Percentiles rank a stretch among this genome's conserved stretches.
These are phyloP conservation scores for Dasypogon diadema DNA, from an alignment of 2,888 invertebrate species.

Conservation along the genomic window DNA sequence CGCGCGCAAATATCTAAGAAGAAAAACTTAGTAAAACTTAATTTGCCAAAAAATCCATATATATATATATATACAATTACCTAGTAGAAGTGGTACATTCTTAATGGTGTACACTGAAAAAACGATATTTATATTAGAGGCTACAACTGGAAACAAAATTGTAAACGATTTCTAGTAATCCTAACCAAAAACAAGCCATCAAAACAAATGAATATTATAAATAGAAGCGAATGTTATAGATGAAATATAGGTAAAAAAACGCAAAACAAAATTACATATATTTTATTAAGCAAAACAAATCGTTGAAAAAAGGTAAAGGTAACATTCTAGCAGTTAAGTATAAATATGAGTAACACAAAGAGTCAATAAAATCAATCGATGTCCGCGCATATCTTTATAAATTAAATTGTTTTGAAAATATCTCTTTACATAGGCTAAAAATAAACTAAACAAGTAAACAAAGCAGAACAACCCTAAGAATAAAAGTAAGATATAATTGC, in stretches of 20 bases:
- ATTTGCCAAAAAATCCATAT: constrained; percentile 28
- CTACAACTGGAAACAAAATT: constrained; percentile 7
- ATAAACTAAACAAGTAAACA: constrained; percentile 3
- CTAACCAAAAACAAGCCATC: constrained; percentile 2
- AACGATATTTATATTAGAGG: constrained; percentile 16
- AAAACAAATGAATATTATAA: constrained; percentile 14
- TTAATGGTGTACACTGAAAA: constrained; percentile 17
- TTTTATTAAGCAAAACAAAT: constrained; percentile 32
- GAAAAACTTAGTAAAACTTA: constrained; percentile 27
- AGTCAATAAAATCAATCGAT: constrained; percentile 48
- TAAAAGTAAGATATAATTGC: constrained; percentile 9
- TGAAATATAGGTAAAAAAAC: neutral
- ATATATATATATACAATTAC: no score
- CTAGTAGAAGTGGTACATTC: neutral
- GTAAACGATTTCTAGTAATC: neutral
- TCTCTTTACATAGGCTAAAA: constrained; percentile 42
- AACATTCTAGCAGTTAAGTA: constrained; percentile 16
- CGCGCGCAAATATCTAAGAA: constrained; percentile 34
- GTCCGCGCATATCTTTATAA: constrained; percentile 46
- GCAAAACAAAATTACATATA: constrained; percentile 26
- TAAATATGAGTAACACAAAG: constrained; percentile 12
- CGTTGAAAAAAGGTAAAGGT: neutral
- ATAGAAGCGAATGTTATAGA: constrained; percentile 28
- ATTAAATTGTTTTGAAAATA: constrained; percentile 33
- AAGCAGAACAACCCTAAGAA: neutral